Conservation (phyloP, 2,888 invertebrate species). For the Patella pellucida region DNA sequence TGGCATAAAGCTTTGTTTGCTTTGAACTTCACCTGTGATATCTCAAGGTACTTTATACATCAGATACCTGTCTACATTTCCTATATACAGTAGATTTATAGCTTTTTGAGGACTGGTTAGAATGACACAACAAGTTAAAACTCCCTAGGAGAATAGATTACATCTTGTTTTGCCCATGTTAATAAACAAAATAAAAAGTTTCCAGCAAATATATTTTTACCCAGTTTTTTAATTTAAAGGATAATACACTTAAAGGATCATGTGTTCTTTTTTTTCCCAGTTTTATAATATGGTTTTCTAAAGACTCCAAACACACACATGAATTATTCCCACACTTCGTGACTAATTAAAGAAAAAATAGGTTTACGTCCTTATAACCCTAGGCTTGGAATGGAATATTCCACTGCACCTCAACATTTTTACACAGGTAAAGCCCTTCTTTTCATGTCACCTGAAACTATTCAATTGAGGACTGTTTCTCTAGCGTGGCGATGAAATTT, state of each 20-base stretch:
- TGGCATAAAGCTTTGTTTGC: constrained; percentile 12
- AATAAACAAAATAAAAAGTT: no score
- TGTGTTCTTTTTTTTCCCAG: no score
- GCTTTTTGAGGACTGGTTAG: not conserved
- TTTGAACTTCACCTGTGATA: constrained; percentile 12
- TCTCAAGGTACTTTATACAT: constrained; percentile 7
- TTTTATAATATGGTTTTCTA: no score
- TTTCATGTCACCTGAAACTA: constrained; percentile 10
- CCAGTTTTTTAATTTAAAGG: no score
- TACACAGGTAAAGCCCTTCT: constrained; percentile 8
- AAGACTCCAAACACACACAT: no score
- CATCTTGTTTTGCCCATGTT: no score
- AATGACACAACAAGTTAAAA: constrained; percentile 3
- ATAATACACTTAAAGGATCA: no score
- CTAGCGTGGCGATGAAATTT: not conserved
- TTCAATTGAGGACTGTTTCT: constrained; percentile 7
- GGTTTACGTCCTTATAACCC: no score
- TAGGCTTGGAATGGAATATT: not conserved
- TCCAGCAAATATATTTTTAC: no score
- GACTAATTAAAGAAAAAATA: no score
- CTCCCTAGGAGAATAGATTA: no score
- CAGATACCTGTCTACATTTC: constrained; percentile 11
- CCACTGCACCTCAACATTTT: not conserved
- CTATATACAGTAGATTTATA: constrained; percentile 10
- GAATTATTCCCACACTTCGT: no score